These are phyloP conservation scores for Bucorvus abyssinicus DNA, from an alignment of 2,797 vertebrate genomes.

Conservation along the genomic window DNA sequence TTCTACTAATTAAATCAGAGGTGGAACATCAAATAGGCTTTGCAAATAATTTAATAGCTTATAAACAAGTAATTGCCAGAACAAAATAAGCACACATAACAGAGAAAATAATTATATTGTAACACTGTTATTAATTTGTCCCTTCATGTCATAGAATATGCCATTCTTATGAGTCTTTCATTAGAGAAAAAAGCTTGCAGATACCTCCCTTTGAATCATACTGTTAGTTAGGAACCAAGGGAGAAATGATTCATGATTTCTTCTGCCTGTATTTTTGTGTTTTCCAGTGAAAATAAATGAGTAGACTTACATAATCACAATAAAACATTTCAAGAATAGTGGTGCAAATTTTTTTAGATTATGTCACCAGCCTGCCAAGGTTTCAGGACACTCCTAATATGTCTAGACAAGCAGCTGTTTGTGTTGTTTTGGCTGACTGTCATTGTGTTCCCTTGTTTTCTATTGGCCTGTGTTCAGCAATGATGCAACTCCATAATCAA, in stretches of 20 bases:
- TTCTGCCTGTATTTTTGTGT: constrained; percentile 6
- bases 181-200: not conserved
- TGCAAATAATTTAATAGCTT: constrained; percentile 15
- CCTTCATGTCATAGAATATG: not conserved
- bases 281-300: constrained; percentile 43
- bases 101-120: constrained; percentile 17
- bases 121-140: constrained; percentile 27
- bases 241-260: constrained; percentile 4
- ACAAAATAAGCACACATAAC: not conserved
- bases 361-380: not conserved
- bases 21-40: constrained; percentile 5
- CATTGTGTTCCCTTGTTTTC: constrained; percentile 17
- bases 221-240: not conserved
- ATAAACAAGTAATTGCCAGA: constrained; percentile 30
- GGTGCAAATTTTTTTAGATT: not conserved
- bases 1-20: constrained; percentile 35
- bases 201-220: constrained; percentile 25
- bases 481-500: constrained; percentile 46
- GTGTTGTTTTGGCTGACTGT: constrained; percentile 36
- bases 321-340: not conserved
- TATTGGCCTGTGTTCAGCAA: constrained; percentile 34
- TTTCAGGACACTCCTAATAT: constrained; percentile 29
- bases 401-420: constrained; percentile 62
- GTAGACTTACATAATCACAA: constrained; percentile 25
- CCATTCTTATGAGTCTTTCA: constrained; percentile 1